Conservation (phyloP, 2,113 vertebrate species). For the Gavialis gangeticus region DNA sequence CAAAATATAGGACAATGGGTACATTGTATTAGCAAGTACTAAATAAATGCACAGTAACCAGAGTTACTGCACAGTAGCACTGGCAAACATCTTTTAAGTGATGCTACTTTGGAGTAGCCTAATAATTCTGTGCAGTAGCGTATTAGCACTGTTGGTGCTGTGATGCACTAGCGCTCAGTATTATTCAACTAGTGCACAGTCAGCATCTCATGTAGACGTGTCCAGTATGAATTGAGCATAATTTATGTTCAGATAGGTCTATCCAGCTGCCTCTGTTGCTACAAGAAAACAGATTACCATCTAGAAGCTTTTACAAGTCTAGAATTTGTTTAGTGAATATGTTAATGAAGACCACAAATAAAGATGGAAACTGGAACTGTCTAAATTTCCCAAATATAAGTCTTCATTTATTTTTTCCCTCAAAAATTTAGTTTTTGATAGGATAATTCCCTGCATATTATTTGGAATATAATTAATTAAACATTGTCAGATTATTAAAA, state of each 20-base stretch:
- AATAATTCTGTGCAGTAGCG: too few species aligned
- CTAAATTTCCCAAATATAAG: background rate
- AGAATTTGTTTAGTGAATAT: background rate
- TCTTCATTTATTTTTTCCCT: background rate
- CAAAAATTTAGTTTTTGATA: background rate
- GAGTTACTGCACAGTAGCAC: too few species aligned
- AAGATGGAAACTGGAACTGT: background rate
- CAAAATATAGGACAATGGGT: rapidly evolving
- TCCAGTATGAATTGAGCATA: background rate
- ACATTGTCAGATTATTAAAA: too few species aligned
- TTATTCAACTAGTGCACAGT: too few species aligned
- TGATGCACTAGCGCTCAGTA: too few species aligned
- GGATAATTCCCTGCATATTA: background rate
- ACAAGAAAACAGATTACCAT: background rate
- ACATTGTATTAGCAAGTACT: too few species aligned
- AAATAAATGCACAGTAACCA: too few species aligned
- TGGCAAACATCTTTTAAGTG: too few species aligned
- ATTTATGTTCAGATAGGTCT: background rate
- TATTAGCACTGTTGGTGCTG: too few species aligned
- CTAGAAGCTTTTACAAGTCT: background rate
- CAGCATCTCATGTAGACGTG: background rate
- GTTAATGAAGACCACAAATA: background rate
- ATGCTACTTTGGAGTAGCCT: too few species aligned
- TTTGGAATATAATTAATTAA: background rate
- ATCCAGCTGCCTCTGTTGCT: background rate